Conservation (phyloP, 2,888 invertebrate species). For the Thereva nobilitata region DNA sequence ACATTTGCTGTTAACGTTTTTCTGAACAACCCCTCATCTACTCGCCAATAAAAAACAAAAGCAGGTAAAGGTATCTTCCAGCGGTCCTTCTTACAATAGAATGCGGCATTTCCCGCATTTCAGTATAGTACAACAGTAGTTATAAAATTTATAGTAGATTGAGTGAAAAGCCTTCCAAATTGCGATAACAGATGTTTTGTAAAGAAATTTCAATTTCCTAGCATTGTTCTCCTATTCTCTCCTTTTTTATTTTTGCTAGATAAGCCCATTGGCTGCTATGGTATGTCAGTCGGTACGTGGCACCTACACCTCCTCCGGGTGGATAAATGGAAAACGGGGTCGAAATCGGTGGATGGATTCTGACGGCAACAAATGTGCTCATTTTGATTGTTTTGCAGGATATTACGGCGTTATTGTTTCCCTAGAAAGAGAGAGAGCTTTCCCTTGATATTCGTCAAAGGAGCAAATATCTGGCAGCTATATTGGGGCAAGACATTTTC, state of each 20-base stretch:
- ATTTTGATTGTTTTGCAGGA: slow-evolving; percentile 23
- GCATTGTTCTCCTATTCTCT: slow-evolving; percentile 11
- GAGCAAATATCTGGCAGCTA: slow-evolving; percentile 19
- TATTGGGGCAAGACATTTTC: slow-evolving; percentile 9
- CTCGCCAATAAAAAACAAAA: too few relatives aligned
- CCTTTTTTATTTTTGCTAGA: background rate
- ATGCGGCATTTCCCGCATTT: too few relatives aligned
- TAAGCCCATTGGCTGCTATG: background rate
- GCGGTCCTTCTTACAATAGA: too few relatives aligned
- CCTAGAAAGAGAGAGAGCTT: slow-evolving; percentile 1
- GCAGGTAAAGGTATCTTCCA: too few relatives aligned
- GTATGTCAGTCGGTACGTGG: background rate
- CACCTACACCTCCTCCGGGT: slow-evolving; percentile 3
- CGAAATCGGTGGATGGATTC: slow-evolving; percentile 9
- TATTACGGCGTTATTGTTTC: slow-evolving; percentile 17
- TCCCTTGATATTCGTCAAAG: slow-evolving; percentile 21
- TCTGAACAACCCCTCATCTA: too few relatives aligned
- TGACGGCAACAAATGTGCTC: slow-evolving; percentile 22
- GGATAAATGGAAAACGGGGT: slow-evolving; percentile 4
- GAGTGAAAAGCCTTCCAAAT: slow-evolving; percentile 29
- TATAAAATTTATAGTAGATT: slow-evolving; percentile 22
- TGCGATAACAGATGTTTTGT: slow-evolving; percentile 29
- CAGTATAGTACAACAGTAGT: slow-evolving; percentile 6
- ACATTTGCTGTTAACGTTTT: too few relatives aligned
- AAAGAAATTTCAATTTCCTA: slow-evolving; percentile 29